A percentile compares a stretch with the other conserved stretches of the same genome.
These are phyloP conservation scores for Champsocephalus esox DNA, from an alignment of 2,797 vertebrate genomes.

Conservation along the genomic window DNA sequence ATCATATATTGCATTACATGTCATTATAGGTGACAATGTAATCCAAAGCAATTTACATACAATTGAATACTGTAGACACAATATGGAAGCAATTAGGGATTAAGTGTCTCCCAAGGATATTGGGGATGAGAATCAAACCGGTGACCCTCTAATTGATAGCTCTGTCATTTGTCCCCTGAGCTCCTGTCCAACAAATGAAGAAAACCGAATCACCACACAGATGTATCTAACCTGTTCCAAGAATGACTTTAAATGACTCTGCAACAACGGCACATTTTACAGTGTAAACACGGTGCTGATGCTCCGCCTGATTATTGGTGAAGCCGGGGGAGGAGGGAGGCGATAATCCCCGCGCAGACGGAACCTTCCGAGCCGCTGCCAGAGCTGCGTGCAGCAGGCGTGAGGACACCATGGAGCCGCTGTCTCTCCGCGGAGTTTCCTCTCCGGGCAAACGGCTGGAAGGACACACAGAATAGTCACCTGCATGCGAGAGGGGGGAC, in stretches of 20 bases:
- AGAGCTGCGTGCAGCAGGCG: slow-evolving; percentile 74
- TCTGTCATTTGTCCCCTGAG: no score
- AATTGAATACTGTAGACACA: no score
- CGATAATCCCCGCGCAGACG: slow-evolving; percentile 93
- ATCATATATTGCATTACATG: no score
- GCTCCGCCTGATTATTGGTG: slow-evolving; percentile 91
- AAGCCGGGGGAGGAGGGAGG: slow-evolving; percentile 89
- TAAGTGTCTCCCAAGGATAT: no score
- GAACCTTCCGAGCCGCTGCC: slow-evolving; percentile 87
- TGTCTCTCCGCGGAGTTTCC: slow-evolving; percentile 19
- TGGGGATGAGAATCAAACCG: no score
- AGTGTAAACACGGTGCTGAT: slow-evolving; percentile 77
- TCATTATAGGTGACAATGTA: no score
- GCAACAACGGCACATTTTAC: neutral
- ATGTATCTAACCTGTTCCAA: neutral
- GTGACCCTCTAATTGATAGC: no score
- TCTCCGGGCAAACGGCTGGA: slow-evolving; percentile 9
- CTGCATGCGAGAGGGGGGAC: neutral
- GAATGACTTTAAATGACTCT: neutral
- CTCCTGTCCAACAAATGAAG: no score
- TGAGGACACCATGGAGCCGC: slow-evolving; percentile 69
- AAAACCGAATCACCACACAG: no score
- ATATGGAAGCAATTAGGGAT: no score
- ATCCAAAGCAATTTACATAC: no score
- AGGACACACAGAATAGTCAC: neutral